A percentile compares a stretch with the other conserved stretches of the same genome.
Conservation (phyloP, 2,888 invertebrate species). For the Cheilosia scutellata region DNA sequence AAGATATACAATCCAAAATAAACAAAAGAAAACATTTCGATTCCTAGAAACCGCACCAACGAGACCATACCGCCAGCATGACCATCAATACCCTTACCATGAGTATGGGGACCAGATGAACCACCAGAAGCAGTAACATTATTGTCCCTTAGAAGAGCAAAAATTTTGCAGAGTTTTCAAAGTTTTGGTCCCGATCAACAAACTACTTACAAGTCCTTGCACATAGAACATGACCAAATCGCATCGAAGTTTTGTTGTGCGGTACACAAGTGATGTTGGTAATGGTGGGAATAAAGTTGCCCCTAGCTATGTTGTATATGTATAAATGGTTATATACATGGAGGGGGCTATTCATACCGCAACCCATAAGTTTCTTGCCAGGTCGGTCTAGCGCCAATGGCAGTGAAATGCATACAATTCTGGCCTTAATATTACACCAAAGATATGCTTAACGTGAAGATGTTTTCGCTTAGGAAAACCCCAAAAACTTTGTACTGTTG, state of each 20-base stretch:
- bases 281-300: conserved; percentile 70
- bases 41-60: conserved; percentile 49
- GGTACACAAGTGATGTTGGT: conserved; percentile 71
- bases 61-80: conserved; percentile 38
- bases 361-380: conserved; percentile 62
- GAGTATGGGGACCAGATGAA: not conserved
- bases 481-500: conserved; percentile 65
- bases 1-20: conserved; percentile 62
- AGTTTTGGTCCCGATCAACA: conserved; percentile 74
- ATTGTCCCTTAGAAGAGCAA: conserved; percentile 65
- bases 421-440: conserved; percentile 48
- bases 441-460: conserved; percentile 73
- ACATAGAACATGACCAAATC: conserved; percentile 72
- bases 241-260: conserved; percentile 69
- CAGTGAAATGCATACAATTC: conserved; percentile 66
- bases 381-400: conserved; percentile 52
- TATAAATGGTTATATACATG: conserved; percentile 19
- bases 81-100: conserved; percentile 9
- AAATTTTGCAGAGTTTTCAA: conserved; percentile 65
- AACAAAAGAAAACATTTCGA: conserved; percentile 71
- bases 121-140: conserved; percentile 60
- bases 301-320: conserved; percentile 45
- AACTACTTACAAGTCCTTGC: conserved; percentile 75
- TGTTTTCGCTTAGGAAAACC: conserved; percentile 73
- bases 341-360: conserved; percentile 39